Base-by-base conservation (phyloP, 2,888 invertebrate genomes). In the Uropetala carovei region DNA sequence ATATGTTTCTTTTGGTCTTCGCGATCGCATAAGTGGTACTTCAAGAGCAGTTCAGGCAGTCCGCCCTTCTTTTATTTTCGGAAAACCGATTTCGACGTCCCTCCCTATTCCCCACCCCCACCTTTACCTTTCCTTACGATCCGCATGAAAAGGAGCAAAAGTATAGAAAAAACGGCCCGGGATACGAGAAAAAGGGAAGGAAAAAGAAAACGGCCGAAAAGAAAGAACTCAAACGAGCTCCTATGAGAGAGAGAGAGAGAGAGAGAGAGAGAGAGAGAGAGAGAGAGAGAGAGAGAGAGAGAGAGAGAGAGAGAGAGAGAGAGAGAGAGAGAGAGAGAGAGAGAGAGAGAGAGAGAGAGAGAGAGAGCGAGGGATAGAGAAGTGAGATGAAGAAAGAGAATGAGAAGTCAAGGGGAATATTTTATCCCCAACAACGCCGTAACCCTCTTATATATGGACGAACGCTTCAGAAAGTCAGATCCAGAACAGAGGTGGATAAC, bases 401-500 rank as follows among this genome's bases (percentile, higher is more conserved):
- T 75, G 68, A 68, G 68, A 68, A 68, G 68, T 75, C 75, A 43
- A 43, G 43, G 43, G 43, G 43, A 43, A 43, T 43, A 43, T 43
- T 43, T 43, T 43, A 43, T 43, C 43, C 43, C 43, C 43, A 43
- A 43, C 75, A 13, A 75, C 75, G 27, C 75, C 68, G 68, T 68
- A n/a, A 68, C 68, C 68, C 75, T 75, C 75, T 75, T 75, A 22
- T 5, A 22, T 75, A 68, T 68, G 68, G 68, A n/a, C 68, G 68
- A 68, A 68, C 68, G 68, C 75, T 75, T 75, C 75, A 75, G 75
- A 27, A 75, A 75, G 75, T 75, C 75, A 75, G 75, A 75, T 27
- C 7, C 75, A 75, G 22, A 43, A 43, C 43, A 43, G 10, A n/a
- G 75, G 75, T 75, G 27, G 27, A 75, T 27, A 27, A 75, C 22